Conservation (phyloP, 1,140 invertebrate species). For the Procambarus clarkii region DNA sequence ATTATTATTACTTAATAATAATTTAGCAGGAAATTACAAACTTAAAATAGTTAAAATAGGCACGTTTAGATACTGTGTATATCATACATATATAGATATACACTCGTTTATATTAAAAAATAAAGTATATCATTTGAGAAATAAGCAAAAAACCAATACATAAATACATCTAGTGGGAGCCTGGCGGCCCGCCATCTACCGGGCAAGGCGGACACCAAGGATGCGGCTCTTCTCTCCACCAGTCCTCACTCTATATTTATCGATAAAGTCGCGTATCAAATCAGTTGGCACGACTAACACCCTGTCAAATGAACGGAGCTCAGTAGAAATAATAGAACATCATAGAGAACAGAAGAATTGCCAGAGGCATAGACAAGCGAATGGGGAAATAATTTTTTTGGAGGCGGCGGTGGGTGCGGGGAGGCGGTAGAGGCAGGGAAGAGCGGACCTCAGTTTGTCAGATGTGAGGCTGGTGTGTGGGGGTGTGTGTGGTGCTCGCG, state of each 20-base stretch:
- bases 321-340: neutral
- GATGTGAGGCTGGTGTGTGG: slow-evolving; percentile 48
- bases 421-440: neutral
- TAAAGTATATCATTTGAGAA: no score
- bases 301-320: neutral
- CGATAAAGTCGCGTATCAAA: neutral
- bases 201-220: slow-evolving; percentile 22
- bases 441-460: slow-evolving; percentile 51
- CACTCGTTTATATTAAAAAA: neutral
- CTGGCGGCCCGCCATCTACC: slow-evolving; percentile 33
- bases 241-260: slow-evolving; percentile 2
- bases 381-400: neutral
- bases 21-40: no score
- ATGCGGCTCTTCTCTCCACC: slow-evolving; percentile 32
- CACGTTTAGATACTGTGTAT: no score
- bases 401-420: neutral
- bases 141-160: neutral
- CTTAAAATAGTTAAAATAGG: no score
- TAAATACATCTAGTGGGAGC: neutral
- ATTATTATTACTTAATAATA: no score
- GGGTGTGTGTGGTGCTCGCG: slow-evolving; percentile 50
- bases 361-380: neutral
- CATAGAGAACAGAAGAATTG: neutral
- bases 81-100: neutral
- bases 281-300: neutral